Conservation (phyloP, 1,140 invertebrate species). For the Mamestra configurata region DNA sequence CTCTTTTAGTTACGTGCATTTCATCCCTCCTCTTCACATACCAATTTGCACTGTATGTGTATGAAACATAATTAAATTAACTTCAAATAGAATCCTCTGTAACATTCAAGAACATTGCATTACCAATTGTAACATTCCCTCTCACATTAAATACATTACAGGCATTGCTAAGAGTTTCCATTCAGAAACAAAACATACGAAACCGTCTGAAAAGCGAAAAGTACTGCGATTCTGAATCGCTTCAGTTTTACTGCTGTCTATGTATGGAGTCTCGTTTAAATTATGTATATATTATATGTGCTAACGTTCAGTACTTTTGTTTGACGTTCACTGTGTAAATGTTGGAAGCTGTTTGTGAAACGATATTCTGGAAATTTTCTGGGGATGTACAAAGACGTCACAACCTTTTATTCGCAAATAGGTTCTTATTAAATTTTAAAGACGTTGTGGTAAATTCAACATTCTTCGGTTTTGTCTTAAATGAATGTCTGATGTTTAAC, state of each 20-base stretch:
- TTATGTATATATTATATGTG: conserved; percentile 1
- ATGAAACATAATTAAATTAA: too few species aligned
- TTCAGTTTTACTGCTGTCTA: not conserved
- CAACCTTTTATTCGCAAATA: not conserved
- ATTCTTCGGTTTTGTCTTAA: too few species aligned
- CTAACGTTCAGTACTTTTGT: conserved; percentile 11
- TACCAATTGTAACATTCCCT: too few species aligned
- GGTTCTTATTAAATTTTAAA: conserved; percentile 6
- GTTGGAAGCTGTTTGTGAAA: conserved; percentile 30
- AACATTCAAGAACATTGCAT: too few species aligned
- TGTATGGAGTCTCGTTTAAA: conserved; percentile 8
- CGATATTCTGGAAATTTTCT: conserved; percentile 14
- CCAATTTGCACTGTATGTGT: too few species aligned
- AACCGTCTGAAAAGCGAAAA: not conserved
- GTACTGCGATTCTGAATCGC: not conserved
- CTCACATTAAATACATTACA: not conserved
- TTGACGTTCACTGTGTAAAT: conserved; percentile 12
- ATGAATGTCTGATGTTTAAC: too few species aligned
- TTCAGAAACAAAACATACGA: not conserved
- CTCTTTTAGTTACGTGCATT: too few species aligned
- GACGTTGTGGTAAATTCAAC: not conserved
- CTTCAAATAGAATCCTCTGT: too few species aligned
- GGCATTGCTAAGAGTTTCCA: not conserved
- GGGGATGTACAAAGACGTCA: conserved; percentile 16
- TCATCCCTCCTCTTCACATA: too few species aligned